Evolutionary conservation across 2,888 invertebrate genomes (phyloP), one percentile per base, ranked within the genome.

Genomic region (Erpobdella octoculata): DNA sequence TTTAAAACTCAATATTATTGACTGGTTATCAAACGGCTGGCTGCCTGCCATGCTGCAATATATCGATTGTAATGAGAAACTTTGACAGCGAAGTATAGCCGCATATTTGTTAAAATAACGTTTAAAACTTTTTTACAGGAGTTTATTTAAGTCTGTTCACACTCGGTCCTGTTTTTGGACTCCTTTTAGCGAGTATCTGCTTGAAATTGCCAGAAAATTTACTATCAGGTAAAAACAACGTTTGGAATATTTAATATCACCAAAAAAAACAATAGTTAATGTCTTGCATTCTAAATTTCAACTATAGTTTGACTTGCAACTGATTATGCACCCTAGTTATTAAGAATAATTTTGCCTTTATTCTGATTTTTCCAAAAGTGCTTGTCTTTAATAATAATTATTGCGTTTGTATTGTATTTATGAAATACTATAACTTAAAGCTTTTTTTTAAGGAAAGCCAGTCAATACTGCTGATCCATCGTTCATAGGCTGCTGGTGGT

Each of bases 141-240:
- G 41, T 74, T 3, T 59, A 70, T 41, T 70, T 73, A 18, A 68
- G 72, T 31, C 58, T 74, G 70, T 75, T 70, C 37, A 64, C 75
- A 2, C 37, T 73, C 36, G 74, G 72, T 18, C 76, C 76, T n/a
- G 53, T 76, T 15, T 3, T 68, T 31, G 75, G 74, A 35, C 58
- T 74, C 38, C 12, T 72, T n/a, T 35, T 76, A n/a, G 72, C 73
- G 12, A 74, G 72, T 25, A 25, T 76, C 25, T 62, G 71, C 12
- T 74, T 77, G 3, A 58, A 74, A n/a, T 66, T 76, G 25, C 74
- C 76, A 12, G 76, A 76, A 38, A 73, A 76, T 62, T 73, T 73
- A 5, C 33, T 65, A 1, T 69, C 69, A 28, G 58, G 69, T 69
- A 33, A 1, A 35, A 62, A 33, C 1, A 12, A 3, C 3, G 18